Evolutionary conservation across 53 echinoderm and acorn worm genomes (phyloP).

Genomic region (Crossaster papposus): DNA sequence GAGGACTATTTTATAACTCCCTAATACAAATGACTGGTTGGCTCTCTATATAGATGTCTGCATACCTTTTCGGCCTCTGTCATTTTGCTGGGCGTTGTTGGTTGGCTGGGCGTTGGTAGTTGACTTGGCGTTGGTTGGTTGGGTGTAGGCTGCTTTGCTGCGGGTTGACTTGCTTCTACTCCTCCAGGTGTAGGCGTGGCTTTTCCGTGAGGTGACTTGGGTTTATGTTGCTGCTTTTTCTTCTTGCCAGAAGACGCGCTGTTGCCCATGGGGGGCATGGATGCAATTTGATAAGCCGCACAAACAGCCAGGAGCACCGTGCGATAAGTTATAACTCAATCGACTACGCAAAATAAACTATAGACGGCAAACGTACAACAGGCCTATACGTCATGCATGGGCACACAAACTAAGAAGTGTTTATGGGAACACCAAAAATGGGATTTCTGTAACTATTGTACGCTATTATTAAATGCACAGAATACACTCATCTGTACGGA

Average conservation of each 20-base stretch:
- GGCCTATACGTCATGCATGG: too few relatives aligned
- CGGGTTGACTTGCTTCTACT: not conserved
- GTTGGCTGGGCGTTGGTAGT: not conserved
- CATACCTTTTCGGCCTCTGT: constrained; percentile 45
- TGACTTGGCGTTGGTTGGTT: not conserved
- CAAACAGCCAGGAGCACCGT: not conserved
- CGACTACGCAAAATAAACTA: too few relatives aligned
- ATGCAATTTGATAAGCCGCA: not conserved
- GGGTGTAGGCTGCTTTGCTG: not conserved
- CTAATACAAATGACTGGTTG: too few relatives aligned
- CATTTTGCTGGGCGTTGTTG: constrained; percentile 9
- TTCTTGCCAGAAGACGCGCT: constrained; percentile 41
- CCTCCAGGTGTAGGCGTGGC: not conserved
- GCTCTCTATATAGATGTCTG: not conserved
- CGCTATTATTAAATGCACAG: too few relatives aligned
- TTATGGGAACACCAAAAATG: too few relatives aligned
- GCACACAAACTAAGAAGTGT: too few relatives aligned
- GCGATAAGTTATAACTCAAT: too few relatives aligned
- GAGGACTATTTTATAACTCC: too few relatives aligned
- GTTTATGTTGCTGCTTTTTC: constrained; percentile 9
- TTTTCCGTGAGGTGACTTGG: not conserved
- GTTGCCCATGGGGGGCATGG: constrained; percentile 56
- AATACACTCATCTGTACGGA: too few relatives aligned
- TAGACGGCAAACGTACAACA: too few relatives aligned
- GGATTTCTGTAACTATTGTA: too few relatives aligned